Evolutionary conservation across 2,888 invertebrate species (phyloP).

Genomic region (Sminthurinus aureus): DNA sequence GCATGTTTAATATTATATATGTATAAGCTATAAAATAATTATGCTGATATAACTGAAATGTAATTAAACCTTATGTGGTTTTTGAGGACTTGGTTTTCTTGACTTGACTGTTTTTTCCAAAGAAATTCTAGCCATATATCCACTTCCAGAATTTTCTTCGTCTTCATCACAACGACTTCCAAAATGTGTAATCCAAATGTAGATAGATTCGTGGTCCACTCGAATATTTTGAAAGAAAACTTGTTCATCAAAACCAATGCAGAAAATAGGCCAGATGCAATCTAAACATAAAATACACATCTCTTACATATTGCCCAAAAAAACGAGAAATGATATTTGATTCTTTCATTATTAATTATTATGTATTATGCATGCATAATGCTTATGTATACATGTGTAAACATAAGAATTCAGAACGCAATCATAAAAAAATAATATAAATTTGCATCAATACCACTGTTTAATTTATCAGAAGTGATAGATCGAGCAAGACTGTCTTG

Average conservation of each 20-base stretch:
- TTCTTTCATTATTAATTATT: not conserved
- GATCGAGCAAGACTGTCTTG: not conserved
- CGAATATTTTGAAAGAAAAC: conserved; percentile 23
- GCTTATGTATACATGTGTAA: no score
- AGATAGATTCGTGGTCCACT: not conserved
- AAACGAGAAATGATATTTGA: not conserved
- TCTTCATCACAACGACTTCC: not conserved
- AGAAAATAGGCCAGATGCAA: conserved; percentile 26
- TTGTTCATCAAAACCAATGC: conserved; percentile 8
- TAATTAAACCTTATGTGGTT: not conserved
- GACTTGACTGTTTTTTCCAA: not conserved
- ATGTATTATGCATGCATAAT: no score
- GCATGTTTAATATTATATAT: no score
- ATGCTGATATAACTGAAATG: no score
- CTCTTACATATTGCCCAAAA: not conserved
- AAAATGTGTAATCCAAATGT: conserved; percentile 26
- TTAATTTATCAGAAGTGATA: not conserved
- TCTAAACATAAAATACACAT: no score
- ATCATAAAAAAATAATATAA: not conserved
- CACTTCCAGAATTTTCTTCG: no score
- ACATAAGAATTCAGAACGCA: not conserved
- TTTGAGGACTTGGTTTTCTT: not conserved
- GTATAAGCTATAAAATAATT: no score
- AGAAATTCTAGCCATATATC: conserved; percentile 3
- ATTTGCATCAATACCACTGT: not conserved